Base-by-base conservation (phyloP, 2,888 invertebrate genomes). In the Autographa gamma region DNA sequence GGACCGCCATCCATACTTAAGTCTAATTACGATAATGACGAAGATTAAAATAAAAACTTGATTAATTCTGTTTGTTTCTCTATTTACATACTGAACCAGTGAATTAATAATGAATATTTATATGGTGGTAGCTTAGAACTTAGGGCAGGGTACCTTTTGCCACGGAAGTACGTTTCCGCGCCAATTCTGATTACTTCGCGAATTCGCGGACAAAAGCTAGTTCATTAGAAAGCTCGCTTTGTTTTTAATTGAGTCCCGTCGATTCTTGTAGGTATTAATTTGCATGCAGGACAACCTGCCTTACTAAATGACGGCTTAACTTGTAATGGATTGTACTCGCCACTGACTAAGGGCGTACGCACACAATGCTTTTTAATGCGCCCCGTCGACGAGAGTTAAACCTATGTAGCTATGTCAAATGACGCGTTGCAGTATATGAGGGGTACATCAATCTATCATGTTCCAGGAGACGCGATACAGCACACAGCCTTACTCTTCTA, bases 241-340 rank as follows among this genome's bases (percentile, higher is more conserved):
- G 54, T 56, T 56, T 54, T 25, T 56, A 25, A 56, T 56, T 56
- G 11, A 56, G 14, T 56, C 54, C 54, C 18, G 54, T 56, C 54
- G 25, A 25, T 56, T 25, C 54, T 56, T 13, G 54, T 48, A n/a
- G 7, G 11, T 13, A 56, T 13, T 19, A 56, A 19, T 64, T 64
- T 41, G 64, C 64, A 66, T 66, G 32, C 48, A 66, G 48, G 66
- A 66, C 32, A 13, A 60, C 60, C 60, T 48, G 66, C 32, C n/a
- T n/a, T 9, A n/a, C 59, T 31, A 16, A 59, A 14, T 43, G 43
- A 0, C 32, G 16, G 38, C 38, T 18, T 60, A n/a, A 34, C 54
- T 54, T 56, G 54, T 11, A 19, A 56, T 56, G 13, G 25, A 56
- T 56, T 56, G 19, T 25, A 13, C 54, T 19, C 9, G 19, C 25